Base-by-base conservation (phyloP, 2,113 vertebrate species). In the Alethe diademata region DNA sequence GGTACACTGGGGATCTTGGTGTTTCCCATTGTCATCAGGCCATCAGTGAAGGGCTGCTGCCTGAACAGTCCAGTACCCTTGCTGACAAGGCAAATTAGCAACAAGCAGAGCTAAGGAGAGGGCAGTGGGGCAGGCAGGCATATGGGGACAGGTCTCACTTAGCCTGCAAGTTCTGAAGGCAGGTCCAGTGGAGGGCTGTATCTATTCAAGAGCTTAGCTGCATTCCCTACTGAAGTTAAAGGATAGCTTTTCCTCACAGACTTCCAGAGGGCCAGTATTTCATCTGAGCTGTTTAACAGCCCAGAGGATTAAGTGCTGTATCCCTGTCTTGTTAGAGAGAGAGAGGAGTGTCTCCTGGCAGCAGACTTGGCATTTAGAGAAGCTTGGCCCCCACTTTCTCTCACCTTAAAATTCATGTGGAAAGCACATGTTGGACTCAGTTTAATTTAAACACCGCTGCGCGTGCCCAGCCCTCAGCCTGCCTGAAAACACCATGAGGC, bases 101-200 rank as follows among this genome's bases (percentile, higher is more conserved):
- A 14, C 6, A 19, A 35, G 78, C 33, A 73, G 56, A 70, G 47
- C 40, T 6, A 45, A 43, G 36, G 48, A 73, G 35, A 3, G 8
- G 7, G n/a, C 1, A 8, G 58, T 42, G n/a, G n/a, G 38, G 11
- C 0, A 0, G 62, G 29, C 2, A 6, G 53, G 67, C 40, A 19
- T 17, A 7, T 0, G 8, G 26, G 19, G 43, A 75, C 3, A 11
- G 9, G 56, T 65, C 19, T 69, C 0, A 0, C 6, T 6, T 17
- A 14, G 19, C 28, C 78, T 40, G 47, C 17, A 35, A 45, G 74
- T 53, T 57, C n/a, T 3, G 5, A 64, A 70, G 78, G 45, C 51
- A 48, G 69, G 33, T 76, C 54, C 19, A 36, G 8, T 0, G 15
- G 36, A 54, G 23, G 33, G 47, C 23, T 8, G 5, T 8, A 53